A percentile compares a stretch with the other conserved stretches of the same genome.
Conservation (phyloP, 2,113 vertebrate genomes). For the Pedionomus torquatus region DNA sequence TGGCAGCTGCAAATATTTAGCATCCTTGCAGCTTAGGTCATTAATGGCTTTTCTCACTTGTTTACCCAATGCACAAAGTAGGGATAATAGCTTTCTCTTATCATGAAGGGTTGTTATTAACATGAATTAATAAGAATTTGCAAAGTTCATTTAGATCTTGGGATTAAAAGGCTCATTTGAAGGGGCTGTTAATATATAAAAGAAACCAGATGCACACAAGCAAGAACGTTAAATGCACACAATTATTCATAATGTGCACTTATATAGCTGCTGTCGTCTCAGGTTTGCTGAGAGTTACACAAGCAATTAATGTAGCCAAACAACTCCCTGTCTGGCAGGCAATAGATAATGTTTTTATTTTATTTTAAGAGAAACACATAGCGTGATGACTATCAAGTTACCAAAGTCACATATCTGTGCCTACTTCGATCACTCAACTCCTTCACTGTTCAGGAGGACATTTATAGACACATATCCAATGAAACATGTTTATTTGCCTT, state of each 20-base stretch:
- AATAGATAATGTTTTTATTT: not conserved
- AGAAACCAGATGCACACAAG: not conserved
- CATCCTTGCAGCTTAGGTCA: not conserved
- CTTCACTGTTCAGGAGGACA: not conserved
- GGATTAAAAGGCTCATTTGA: conserved; percentile 1
- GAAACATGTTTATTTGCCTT: not conserved
- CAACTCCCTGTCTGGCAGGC: not conserved
- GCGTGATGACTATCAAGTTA: not conserved
- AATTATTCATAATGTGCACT: not conserved
- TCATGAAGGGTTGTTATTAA: not conserved
- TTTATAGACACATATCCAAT: not conserved
- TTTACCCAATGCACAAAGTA: not conserved
- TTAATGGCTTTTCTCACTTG: not conserved
- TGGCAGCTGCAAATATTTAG: not conserved
- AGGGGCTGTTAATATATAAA: not conserved
- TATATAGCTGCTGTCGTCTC: not conserved
- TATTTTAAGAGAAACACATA: not conserved
- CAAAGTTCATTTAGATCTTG: not conserved
- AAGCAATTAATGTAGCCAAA: not conserved
- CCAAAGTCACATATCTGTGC: not conserved
- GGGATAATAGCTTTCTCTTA: not conserved
- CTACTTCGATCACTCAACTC: not conserved
- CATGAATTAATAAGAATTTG: not conserved
- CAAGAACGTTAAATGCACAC: not conserved
- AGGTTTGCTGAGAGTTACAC: not conserved